These are phyloP conservation scores for Incurvaria masculella DNA, from an alignment of 2,888 invertebrate species.

Conservation along the genomic window DNA sequence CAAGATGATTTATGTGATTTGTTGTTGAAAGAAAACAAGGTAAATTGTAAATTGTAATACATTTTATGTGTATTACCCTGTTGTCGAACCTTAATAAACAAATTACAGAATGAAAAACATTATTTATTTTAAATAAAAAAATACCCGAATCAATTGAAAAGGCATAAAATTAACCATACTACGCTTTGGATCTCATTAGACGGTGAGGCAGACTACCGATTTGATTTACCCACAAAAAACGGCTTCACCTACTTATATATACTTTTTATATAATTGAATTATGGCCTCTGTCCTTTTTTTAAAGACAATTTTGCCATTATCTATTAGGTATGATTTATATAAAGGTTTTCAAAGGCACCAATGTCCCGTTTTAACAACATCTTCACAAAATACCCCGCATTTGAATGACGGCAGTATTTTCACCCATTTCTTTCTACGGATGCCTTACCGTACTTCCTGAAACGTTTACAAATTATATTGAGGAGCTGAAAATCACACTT, in stretches of 20 bases:
- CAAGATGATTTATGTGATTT: slow-evolving; percentile 10
- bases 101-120: too few species aligned
- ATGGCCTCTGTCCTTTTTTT: too few species aligned
- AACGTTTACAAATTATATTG: neutral
- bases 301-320: too few species aligned
- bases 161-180: too few species aligned
- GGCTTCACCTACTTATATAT: too few species aligned
- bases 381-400: neutral
- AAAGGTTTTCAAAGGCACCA: slow-evolving; percentile 11
- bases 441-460: neutral
- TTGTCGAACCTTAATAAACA: too few species aligned
- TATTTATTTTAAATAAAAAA: too few species aligned
- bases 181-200: neutral
- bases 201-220: slow-evolving; percentile 11
- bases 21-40: slow-evolving; percentile 7
- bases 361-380: slow-evolving; percentile 2
- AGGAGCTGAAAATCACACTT: neutral
- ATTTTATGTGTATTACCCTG: too few species aligned
- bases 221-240: slow-evolving; percentile 12
- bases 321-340: slow-evolving; percentile 11
- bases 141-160: too few species aligned
- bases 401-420: neutral
- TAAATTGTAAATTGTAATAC: too few species aligned
- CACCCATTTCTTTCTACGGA: neutral
- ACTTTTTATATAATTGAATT: too few species aligned